These are phyloP conservation scores for Tipula lateralis DNA, from an alignment of 2,888 invertebrate species.

Conservation along the genomic window DNA sequence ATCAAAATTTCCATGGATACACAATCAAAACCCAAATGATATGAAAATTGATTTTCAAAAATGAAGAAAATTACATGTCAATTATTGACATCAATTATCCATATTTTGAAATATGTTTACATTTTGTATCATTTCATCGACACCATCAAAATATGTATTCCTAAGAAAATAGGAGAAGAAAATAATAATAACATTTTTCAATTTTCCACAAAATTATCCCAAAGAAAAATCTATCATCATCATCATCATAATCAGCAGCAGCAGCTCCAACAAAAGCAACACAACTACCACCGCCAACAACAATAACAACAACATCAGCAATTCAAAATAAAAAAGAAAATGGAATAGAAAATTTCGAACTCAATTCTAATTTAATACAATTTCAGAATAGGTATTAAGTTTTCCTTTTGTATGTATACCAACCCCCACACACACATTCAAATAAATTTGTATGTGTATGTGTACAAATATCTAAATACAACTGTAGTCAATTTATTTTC, in stretches of 20 bases:
- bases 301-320: neutral
- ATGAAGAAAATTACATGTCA: neutral
- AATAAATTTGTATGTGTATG: neutral
- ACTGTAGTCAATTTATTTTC: neutral
- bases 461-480: neutral
- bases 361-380: neutral
- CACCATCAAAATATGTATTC: neutral
- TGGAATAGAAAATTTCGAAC: neutral
- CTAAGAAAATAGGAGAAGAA: neutral
- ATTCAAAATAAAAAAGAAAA: neutral
- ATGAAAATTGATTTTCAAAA: neutral
- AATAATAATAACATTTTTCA: neutral
- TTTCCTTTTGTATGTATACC: neutral
- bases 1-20: neutral
- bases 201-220: neutral
- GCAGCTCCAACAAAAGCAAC: neutral
- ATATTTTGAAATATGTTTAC: neutral
- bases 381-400: neutral
- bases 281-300: neutral
- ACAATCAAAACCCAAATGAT: neutral
- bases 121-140: neutral
- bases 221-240: neutral
- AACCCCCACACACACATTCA: neutral
- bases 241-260: neutral
- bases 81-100: conserved; percentile 24